Base-by-base conservation (phyloP, 2,888 invertebrate genomes). In the Drosophila tanythrix region DNA sequence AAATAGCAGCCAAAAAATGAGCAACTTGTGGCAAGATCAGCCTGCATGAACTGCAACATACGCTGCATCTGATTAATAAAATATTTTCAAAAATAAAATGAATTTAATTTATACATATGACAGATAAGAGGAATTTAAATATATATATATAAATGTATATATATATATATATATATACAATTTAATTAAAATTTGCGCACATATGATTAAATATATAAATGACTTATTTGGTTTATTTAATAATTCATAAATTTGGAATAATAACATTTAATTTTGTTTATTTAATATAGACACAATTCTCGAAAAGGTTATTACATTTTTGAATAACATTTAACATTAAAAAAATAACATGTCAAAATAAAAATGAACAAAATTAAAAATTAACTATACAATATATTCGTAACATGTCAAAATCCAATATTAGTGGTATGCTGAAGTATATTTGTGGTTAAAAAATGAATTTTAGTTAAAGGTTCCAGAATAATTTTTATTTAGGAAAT, bases 1-100 rank as follows among this genome's bases (percentile, higher is more conserved):
- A 89, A 82, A 75, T 52, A 57, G 70, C 70, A 56, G 64, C 76
- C 36, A 67, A 75, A 76, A 70, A 86, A 50, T 58, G n/a, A 21
- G 15, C 38, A 38, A 59, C 21, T 68, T 58, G 52, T 33, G 38
- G 46, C 15, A 43, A 8, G 21, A 5, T 52, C 31, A n/a, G 74
- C 46, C 35, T n/a, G 21, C 2, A 51, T 38, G 25, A 61, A 53
- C 65, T 33, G 15, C 3, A 29, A 33, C 8, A 48, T 15, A 11
- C 53, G 29, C 81, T 80, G 25, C 53, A 38, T 8, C 7, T 21
- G 11, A 33, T 5, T n/a, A 10, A 40, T 21, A 40, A n/a, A 5
- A 15, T 21, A 21, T 2, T 15, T 5, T 13, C 5, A 50, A n/a
- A 7, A 18, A 21, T 18, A 4, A 4, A 33, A 21, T 18, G 2